phyloP scores from a whole-genome alignment of 2,888 invertebrate genomes.

The Chrysolina americana region DNA sequence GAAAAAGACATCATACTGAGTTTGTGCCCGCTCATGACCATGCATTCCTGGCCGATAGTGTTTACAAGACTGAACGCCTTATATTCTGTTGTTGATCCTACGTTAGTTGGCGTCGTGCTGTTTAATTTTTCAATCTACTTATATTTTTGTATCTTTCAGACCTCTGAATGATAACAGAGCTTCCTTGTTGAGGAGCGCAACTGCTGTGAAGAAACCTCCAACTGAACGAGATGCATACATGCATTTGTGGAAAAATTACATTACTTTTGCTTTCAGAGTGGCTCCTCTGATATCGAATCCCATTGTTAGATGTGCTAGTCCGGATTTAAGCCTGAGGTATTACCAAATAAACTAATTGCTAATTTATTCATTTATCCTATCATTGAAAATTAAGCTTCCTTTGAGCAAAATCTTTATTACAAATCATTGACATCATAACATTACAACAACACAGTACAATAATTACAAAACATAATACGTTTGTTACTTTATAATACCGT shows the following conservation, averaged over 20 bases:
- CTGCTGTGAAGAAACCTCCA: conserved; percentile 90
- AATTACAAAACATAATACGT: too few relatives aligned
- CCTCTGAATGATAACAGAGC: conserved; percentile 97
- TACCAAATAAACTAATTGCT: not conserved
- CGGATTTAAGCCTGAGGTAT: conserved; percentile 91
- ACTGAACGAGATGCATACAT: conserved; percentile 96
- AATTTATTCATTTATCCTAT: too few relatives aligned
- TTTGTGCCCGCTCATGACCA: conserved; percentile 87
- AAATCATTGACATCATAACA: too few relatives aligned
- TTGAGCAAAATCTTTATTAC: too few relatives aligned
- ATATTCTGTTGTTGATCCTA: conserved; percentile 94
- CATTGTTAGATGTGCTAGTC: conserved; percentile 91
- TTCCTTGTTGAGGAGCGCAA: conserved; percentile 90
- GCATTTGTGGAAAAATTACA: conserved; percentile 98
- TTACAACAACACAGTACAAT: too few relatives aligned
- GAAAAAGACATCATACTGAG: conserved; percentile 87
- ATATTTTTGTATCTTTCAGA: conserved; percentile 70
- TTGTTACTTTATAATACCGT: too few relatives aligned
- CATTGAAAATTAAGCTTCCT: too few relatives aligned
- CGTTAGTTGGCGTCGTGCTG: conserved; percentile 73
- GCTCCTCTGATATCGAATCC: conserved; percentile 93
- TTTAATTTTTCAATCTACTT: not conserved
- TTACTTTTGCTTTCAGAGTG: conserved; percentile 95
- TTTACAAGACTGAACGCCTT: conserved; percentile 92
- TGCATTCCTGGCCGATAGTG: conserved; percentile 96